Evolutionary conservation across 2,888 invertebrate genomes (phyloP), one percentile per base, ranked within the genome.

Genomic region (Drosophila neotestacea): DNA sequence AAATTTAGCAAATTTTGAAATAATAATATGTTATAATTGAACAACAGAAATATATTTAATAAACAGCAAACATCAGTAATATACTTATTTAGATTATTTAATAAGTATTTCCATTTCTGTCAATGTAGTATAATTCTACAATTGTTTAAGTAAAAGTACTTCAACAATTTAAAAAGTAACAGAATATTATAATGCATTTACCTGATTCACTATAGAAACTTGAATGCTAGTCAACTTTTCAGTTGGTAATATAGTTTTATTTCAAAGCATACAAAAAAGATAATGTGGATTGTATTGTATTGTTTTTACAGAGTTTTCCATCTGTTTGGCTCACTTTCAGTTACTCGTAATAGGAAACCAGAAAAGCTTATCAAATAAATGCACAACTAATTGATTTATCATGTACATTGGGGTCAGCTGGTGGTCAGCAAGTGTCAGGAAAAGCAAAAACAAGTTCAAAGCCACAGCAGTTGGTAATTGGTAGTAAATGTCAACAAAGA

Each of bases 341-440:
- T 0, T 16, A 16, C 36, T 9, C 6, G 32, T 38, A 50, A 10
- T 56, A 28, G 30, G 6, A 7, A 48, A 58, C 32, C 38, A 38
- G 7, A 38, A 74, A 44, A 68, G 36, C 42, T 62, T 30, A 28
- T 11, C 41, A 71, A 68, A 75, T 67, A 70, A 75, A 72, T 62
- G 63, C 52, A 28, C 55, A 63, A 60, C 78, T 85, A 84, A 84
- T 88, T 84, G 86, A 88, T 83, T 79, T 80, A 54, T 62, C 69
- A 16, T 82, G 73, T 73, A 36, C 27, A 51, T 7, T 28, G 34
- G 36, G n/a, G 41, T 30, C 10, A 34, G 11, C 39, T 27, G 42
- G 32, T 7, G 52, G 28, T 27, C 16, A 41, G 55, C 41, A 68
- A 60, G 52, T 52, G 70, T n/a, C 46, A 28, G 28, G 32, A 46